Evolutionary conservation across 2,888 invertebrate genomes (phyloP), one percentile per base, ranked within the genome.

Genomic region (Lasioglossum calceatum): DNA sequence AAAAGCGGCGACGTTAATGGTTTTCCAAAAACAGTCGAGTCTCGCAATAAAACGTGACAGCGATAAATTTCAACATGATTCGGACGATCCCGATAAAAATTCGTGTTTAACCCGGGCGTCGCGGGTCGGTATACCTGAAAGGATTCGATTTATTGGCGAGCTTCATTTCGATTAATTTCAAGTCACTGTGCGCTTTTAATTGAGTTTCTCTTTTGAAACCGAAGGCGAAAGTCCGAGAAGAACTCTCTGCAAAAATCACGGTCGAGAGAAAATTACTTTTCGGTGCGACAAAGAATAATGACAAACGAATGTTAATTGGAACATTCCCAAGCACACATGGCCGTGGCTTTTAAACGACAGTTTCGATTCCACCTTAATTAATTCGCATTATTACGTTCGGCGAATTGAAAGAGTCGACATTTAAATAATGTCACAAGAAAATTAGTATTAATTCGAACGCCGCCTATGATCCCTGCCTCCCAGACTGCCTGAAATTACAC

Each of bases 351-450:
- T 77, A 47, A 73, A 58, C 14, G 19, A 32, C 27, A 50, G 16
- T 23, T 71, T 36, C 32, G 44, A 47, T 58, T 12, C 7, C 16
- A 14, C 23, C 19, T 64, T 77, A 36, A 78, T 84, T 84, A 84
- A 84, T 77, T 74, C 14, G 10, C 47, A 19, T 71, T 50, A 27
- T 36, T n/a, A 19, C 16, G 50, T 12, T 44, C 42, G 8, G 32
- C 14, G 10, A 4, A 16, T 44, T 23, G 27, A 7, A 73, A 44
- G 36, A 44, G 50, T 27, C 47, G 70, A 39, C 61, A 16, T 64
- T 71, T 78, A 78, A 78, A 85, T 78, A 85, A 85, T 23, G 61
- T 71, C 32, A 4, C 74, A 61, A 32, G 74, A 75, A 78, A 61
- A 12, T 23, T 8, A 19, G 32, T n/a, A 50, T 84, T 78, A 61